These are phyloP conservation scores for Graphium colonna DNA, from an alignment of 2,888 invertebrate genomes.

Conservation along the genomic window DNA sequence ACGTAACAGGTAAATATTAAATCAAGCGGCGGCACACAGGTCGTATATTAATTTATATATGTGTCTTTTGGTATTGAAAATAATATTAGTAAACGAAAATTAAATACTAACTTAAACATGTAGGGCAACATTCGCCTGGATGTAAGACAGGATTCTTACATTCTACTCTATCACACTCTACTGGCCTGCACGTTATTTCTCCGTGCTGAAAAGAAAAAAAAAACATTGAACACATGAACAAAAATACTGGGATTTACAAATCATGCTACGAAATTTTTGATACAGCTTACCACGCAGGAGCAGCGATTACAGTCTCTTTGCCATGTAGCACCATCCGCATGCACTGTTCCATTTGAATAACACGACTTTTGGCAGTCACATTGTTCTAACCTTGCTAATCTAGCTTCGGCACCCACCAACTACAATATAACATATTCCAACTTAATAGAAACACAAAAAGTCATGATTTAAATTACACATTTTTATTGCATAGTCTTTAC, in stretches of 20 bases:
- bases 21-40: too few relatives aligned
- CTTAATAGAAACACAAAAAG: neutral
- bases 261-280: neutral
- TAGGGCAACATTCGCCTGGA: conserved; percentile 91
- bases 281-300: conserved; percentile 87
- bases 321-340: conserved; percentile 92
- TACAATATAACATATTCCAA: conserved; percentile 40
- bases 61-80: neutral
- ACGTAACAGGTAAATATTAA: too few relatives aligned
- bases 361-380: conserved; percentile 96
- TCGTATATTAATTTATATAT: neutral
- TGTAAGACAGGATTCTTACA: conserved; percentile 91
- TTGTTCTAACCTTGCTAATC: conserved; percentile 89
- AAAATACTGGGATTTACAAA: neutral
- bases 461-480: too few relatives aligned
- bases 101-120: conserved; percentile 87
- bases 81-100: conserved; percentile 1
- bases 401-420: conserved; percentile 90
- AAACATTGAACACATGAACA: neutral
- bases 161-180: conserved; percentile 87
- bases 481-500: conserved; percentile 81
- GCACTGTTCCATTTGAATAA: conserved; percentile 88
- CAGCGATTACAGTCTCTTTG: conserved; percentile 91
- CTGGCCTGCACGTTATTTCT: conserved; percentile 89
- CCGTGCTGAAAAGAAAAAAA: conserved; percentile 83